Percentiles rank a stretch among this genome's conserved stretches.
These are phyloP conservation scores for Ginglymostoma cirratum DNA, from an alignment of 2,113 vertebrate genomes.

Conservation along the genomic window DNA sequence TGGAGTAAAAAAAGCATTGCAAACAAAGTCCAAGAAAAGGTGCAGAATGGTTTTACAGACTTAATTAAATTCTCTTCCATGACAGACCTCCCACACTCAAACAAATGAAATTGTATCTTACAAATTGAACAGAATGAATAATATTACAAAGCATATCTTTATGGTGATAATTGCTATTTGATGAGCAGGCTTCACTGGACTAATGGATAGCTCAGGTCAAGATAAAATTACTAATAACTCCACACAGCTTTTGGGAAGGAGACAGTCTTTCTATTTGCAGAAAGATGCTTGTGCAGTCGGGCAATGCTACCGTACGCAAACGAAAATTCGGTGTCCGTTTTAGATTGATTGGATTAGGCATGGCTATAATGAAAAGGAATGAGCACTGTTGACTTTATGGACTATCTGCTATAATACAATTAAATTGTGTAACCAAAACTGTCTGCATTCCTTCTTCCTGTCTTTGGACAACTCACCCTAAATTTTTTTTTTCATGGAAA, in stretches of 20 bases:
- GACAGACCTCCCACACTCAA: neutral
- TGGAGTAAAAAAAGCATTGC: neutral
- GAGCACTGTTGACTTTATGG: neutral
- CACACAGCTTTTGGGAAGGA: neutral
- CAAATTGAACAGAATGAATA: neutral
- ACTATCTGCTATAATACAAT: neutral
- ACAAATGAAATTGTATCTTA: neutral
- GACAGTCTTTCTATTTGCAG: neutral
- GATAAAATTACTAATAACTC: neutral
- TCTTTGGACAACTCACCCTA: neutral
- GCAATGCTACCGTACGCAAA: neutral
- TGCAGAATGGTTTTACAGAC: neutral
- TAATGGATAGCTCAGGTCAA: neutral
- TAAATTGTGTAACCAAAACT: neutral
- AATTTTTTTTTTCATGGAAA: neutral
- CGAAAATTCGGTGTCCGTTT: neutral
- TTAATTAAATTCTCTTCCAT: neutral
- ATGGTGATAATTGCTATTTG: neutral
- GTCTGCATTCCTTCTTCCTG: conserved; percentile 15
- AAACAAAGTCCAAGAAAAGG: neutral
- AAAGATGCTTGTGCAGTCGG: conserved; percentile 2
- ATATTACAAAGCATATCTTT: neutral
- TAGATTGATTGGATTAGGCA: neutral
- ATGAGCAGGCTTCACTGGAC: neutral
- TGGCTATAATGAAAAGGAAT: neutral